Evolutionary conservation across 1,140 invertebrate species (phyloP).

Genomic region (Acromyrmex charruanus): DNA sequence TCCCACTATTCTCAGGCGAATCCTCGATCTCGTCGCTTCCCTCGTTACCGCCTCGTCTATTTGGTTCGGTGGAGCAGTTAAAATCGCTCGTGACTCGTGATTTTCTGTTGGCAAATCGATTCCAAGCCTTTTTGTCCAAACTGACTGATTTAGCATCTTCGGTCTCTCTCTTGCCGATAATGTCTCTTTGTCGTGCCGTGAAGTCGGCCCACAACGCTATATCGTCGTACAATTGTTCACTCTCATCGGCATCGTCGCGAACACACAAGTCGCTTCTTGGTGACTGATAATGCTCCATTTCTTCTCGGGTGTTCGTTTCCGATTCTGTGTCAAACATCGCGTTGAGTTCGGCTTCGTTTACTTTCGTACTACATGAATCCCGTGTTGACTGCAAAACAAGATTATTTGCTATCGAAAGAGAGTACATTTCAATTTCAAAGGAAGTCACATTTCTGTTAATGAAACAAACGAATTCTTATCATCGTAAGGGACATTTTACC

Average conservation of each 20-base stretch:
- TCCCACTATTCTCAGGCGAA: conserved; percentile 55
- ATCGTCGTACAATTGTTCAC: conserved; percentile 80
- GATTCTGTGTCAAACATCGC: background rate
- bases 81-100: conserved; percentile 40
- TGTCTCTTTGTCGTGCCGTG: conserved; percentile 71
- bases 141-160: conserved; percentile 24
- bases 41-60: conserved; percentile 14
- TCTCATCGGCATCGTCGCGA: conserved; percentile 26
- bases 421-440: background rate
- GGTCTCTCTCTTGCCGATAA: conserved; percentile 23
- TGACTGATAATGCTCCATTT: conserved; percentile 79
- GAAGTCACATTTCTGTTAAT: background rate
- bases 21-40: conserved; percentile 60
- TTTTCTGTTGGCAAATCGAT: conserved; percentile 76
- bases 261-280: conserved; percentile 69
- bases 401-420: conserved; percentile 2
- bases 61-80: conserved; percentile 41
- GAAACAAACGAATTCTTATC: background rate
- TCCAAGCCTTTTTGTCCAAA: conserved; percentile 77
- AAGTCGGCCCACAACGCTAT: conserved; percentile 77
- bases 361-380: background rate
- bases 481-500: background rate
- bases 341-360: background rate
- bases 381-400: too few relatives aligned
- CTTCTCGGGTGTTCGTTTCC: background rate